Conservation (phyloP, 1,140 invertebrate genomes). For the Apis dorsata region DNA sequence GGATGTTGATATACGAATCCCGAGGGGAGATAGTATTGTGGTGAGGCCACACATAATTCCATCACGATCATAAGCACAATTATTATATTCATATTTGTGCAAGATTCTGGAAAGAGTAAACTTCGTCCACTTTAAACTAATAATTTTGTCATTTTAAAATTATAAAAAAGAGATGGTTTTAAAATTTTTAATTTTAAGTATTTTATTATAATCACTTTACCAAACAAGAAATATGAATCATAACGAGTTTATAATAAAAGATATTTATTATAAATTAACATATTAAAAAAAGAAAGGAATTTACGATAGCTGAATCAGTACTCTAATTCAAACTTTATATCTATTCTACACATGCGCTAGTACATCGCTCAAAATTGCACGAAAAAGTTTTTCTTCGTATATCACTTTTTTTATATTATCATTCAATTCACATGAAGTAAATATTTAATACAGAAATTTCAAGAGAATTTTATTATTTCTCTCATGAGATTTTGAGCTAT, state of each 20-base stretch:
- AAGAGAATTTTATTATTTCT: neutral
- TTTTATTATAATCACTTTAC: neutral
- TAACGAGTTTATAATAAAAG: neutral
- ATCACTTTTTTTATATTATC: no score
- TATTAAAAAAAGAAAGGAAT: neutral
- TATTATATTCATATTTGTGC: conserved; percentile 1
- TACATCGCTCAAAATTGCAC: neutral
- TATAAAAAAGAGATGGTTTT: no score
- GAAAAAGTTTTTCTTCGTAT: neutral
- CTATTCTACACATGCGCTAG: no score
- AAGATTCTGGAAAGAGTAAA: neutral
- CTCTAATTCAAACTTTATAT: neutral
- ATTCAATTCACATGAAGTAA: neutral
- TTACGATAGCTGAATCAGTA: neutral
- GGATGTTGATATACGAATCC: conserved; percentile 78
- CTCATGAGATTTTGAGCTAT: neutral
- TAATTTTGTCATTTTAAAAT: no score
- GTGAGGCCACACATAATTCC: conserved; percentile 63
- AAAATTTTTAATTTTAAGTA: neutral
- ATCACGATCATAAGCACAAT: conserved; percentile 27
- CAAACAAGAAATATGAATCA: neutral
- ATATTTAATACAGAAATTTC: neutral
- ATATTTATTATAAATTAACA: neutral
- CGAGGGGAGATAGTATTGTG: conserved; percentile 64
- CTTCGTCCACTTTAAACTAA: neutral